phyloP scores from a whole-genome alignment of 2,797 vertebrate genomes.

The Thunnus albacares region DNA sequence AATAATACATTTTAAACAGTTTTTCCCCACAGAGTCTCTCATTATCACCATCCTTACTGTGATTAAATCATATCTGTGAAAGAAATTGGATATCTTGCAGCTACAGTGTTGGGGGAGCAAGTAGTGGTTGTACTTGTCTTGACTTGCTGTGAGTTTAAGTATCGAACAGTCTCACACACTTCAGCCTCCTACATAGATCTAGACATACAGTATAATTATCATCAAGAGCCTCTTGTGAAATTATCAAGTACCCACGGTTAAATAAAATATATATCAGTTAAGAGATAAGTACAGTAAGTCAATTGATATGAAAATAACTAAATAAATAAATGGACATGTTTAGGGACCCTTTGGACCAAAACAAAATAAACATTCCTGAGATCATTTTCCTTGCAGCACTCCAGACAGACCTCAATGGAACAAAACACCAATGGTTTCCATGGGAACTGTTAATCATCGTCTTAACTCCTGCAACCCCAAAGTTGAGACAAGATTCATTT shows the following conservation, averaged over 20 bases:
- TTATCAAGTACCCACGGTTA: neutral
- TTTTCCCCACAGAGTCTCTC: too few relatives aligned
- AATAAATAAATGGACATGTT: neutral
- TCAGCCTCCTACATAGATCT: too few relatives aligned
- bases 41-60: too few relatives aligned
- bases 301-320: neutral
- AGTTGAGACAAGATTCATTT: slow-evolving; percentile 57
- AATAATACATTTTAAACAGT: too few relatives aligned
- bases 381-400: neutral
- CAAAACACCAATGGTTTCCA: slow-evolving; percentile 65
- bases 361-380: slow-evolving; percentile 7
- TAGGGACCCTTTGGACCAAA: neutral
- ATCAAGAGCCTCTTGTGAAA: neutral
- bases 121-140: neutral
- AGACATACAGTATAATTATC: too few relatives aligned
- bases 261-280: neutral
- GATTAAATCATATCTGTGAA: too few relatives aligned
- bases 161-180: neutral
- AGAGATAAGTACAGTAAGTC: too few relatives aligned
- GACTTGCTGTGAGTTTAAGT: neutral
- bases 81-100: too few relatives aligned
- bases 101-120: too few relatives aligned
- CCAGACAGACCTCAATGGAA: neutral
- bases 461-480: slow-evolving; percentile 35
- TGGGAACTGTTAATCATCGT: slow-evolving; percentile 70